Conservation (phyloP, 2,888 invertebrate genomes). For the Thysanoteuthis rhombus region DNA sequence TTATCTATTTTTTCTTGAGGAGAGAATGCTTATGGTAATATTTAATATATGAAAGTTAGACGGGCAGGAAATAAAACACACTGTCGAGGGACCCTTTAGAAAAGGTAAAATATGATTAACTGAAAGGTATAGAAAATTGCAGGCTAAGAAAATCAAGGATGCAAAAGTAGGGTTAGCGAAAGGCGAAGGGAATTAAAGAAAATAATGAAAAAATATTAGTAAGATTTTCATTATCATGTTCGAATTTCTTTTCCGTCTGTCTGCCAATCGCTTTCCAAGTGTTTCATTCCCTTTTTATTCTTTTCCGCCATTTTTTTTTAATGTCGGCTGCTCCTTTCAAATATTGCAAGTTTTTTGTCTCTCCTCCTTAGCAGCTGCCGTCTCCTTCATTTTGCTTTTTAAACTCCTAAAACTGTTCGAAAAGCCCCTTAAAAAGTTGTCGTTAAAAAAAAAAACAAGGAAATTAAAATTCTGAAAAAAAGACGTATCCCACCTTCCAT, state of each 20-base stretch:
- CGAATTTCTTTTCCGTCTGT: conserved; percentile 12
- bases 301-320: background rate
- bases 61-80: too few relatives aligned
- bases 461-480: conserved; percentile 12
- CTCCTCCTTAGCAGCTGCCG: background rate
- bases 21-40: too few relatives aligned
- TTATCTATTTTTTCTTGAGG: too few relatives aligned
- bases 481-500: background rate
- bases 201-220: background rate
- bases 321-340: background rate
- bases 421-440: background rate
- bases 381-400: background rate
- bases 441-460: background rate
- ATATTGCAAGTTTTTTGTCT: background rate
- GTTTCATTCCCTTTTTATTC: background rate
- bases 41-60: too few relatives aligned
- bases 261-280: background rate
- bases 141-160: background rate
- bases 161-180: background rate
- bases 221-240: background rate
- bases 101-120: too few relatives aligned
- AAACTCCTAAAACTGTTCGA: background rate
- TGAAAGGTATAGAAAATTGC: background rate
- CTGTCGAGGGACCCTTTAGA: too few relatives aligned
- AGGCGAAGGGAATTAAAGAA: background rate